phyloP scores from a whole-genome alignment of 2,113 vertebrate species.

The human region GRCh38 chr15:57778001-57778500 shows the following conservation, averaged over 20 bases:
- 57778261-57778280: conserved; percentile 37
- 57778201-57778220: conserved; percentile 59
- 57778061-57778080: neutral
- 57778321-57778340: conserved; percentile 19
- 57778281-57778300: conserved; percentile 40
- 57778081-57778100: neutral
- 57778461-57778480: neutral
- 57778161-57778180: conserved; percentile 51
- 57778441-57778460: neutral
- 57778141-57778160: neutral
- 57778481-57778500: neutral
- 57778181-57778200: conserved; percentile 63
- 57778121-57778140: conserved; percentile 54
- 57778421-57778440: neutral
- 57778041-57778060: neutral
- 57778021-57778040: conserved; percentile 13
- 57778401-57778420: neutral
- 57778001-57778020: neutral
- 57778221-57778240: conserved; percentile 63
- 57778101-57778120: conserved; percentile 36
- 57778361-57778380: neutral
- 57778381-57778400: conserved; percentile 1
- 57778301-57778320: conserved; percentile 26
- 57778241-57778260: conserved; percentile 58
- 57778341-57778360: conserved; percentile 15